Base-by-base conservation (phyloP, 2,888 invertebrate genomes). In the Tetropium fuscum region DNA sequence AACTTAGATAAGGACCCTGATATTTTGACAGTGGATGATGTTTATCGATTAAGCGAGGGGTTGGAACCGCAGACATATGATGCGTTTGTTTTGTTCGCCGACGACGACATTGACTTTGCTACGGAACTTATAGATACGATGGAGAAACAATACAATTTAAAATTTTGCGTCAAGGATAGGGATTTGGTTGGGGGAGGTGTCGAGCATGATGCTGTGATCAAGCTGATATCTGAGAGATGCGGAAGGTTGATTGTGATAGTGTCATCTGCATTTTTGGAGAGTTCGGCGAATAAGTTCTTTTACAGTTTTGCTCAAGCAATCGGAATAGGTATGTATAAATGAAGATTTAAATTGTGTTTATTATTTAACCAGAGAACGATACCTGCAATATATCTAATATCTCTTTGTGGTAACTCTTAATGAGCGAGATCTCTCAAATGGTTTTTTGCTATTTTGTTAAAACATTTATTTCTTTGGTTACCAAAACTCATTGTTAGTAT, bases 251-350 rank as follows among this genome's bases (percentile, higher is more conserved):
- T 96, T 58, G 88, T 93, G 0, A 87, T 97, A 54, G 83, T 93
- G 66, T 93, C 95, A 0, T 88, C 90, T 0, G 88, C 87, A 60
- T 95, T 94, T 82, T 94, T 95, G 80, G 81, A 86, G 68, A 93
- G 93, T 76, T 82, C 87, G 0, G 90, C 88, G 11, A 93, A 93
- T 75, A 87, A 86, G 51, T 96, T 92, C 81, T 91, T 92, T 73
- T 85, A 91, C 8, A 90, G 89, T 64, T 93, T 90, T 77, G 93
- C 94, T 8, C 92, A 93, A 78, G 90, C 91, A 3, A 81, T 91
- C 36, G 90, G 91, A 70, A 92, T 95, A 70, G 91, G 93, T 93
- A 79, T 83, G 83, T 44, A 53, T 34, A 41, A 8, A 40, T 10
- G 4, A 1, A 41, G n/a, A n/a, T n/a, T n/a, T n/a, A n/a, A n/a